phyloP scores from a whole-genome alignment of 1,140 invertebrate genomes.

The Habropoda laboriosa region DNA sequence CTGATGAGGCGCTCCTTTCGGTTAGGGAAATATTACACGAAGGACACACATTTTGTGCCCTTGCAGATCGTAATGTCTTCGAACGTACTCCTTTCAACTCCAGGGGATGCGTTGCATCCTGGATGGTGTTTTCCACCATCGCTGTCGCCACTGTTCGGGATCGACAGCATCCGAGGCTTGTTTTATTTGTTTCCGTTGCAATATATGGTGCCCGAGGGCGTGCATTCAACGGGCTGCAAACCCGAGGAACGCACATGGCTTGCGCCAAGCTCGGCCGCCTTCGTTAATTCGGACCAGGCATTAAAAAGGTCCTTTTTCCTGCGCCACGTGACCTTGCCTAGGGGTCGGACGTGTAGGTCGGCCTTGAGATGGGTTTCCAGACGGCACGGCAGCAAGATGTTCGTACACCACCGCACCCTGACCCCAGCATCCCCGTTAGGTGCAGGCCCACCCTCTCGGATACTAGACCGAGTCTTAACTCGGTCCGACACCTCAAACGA shows the following conservation, averaged over 20 bases:
- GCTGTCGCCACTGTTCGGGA: too few relatives aligned
- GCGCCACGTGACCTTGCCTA: slow-evolving; percentile 10
- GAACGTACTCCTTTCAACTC: too few relatives aligned
- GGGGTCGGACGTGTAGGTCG: neutral
- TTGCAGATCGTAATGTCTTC: too few relatives aligned
- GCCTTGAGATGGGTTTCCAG: slow-evolving; percentile 10
- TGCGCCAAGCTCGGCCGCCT: neutral
- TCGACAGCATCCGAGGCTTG: too few relatives aligned
- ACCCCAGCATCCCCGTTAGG: neutral
- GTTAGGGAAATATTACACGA: too few relatives aligned
- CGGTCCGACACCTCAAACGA: too few relatives aligned
- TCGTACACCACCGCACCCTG: neutral
- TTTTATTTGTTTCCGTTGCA: too few relatives aligned
- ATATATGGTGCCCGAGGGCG: too few relatives aligned
- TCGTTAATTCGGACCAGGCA: neutral
- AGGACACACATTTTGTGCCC: too few relatives aligned
- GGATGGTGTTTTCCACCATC: too few relatives aligned
- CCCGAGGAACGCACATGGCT: neutral
- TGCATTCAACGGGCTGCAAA: neutral
- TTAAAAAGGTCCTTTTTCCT: neutral
- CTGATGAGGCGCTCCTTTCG: too few relatives aligned
- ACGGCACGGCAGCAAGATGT: neutral
- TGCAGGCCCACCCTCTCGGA: neutral
- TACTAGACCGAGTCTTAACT: neutral
- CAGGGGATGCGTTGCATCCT: too few relatives aligned